These are phyloP conservation scores for Setophaga kirtlandii DNA, from an alignment of 2,113 vertebrate genomes.

Conservation along the genomic window DNA sequence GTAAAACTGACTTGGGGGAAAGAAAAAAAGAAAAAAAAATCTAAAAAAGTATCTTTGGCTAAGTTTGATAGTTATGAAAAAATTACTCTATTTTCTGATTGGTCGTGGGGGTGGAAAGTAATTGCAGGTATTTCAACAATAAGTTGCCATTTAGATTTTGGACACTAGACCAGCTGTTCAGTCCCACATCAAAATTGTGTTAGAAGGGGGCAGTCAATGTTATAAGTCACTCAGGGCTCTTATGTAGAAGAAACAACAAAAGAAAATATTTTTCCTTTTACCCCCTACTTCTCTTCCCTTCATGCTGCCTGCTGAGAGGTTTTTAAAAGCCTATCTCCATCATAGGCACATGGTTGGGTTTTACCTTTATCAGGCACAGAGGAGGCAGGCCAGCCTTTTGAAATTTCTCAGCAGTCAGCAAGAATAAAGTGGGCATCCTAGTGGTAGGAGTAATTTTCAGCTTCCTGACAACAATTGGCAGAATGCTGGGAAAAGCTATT, in stretches of 20 bases:
- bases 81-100: background rate
- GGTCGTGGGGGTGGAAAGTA: background rate
- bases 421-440: conserved; percentile 66
- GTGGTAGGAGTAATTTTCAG: conserved; percentile 65
- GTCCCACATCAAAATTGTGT: background rate
- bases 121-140: background rate
- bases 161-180: background rate
- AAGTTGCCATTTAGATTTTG: conserved; percentile 2
- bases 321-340: conserved; percentile 47
- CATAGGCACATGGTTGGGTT: conserved; percentile 20
- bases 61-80: background rate
- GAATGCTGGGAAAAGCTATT: conserved; percentile 68
- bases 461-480: conserved; percentile 70
- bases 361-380: conserved; percentile 55
- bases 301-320: conserved; percentile 33
- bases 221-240: background rate
- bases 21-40: background rate
- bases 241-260: conserved; percentile 4
- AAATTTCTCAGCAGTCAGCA: conserved; percentile 66
- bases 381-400: conserved; percentile 58
- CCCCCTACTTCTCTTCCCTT: conserved; percentile 20
- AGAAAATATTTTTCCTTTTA: conserved; percentile 35
- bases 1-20: background rate
- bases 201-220: conserved; percentile 35
- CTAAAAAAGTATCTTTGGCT: background rate